phyloP scores from a whole-genome alignment of 1,140 invertebrate species.

The Colletes gigas region DNA sequence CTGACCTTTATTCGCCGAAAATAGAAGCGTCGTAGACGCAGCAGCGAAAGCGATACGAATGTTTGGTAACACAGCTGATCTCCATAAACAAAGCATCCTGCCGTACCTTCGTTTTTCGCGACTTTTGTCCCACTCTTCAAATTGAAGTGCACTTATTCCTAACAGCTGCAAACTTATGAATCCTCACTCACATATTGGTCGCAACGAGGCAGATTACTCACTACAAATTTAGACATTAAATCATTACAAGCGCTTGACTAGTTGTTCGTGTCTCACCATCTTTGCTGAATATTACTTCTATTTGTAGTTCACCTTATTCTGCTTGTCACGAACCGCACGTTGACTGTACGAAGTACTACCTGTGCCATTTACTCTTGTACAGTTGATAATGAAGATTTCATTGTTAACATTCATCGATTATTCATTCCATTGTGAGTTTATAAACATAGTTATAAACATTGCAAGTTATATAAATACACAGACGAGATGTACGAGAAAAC shows the following conservation, averaged over 20 bases:
- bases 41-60: conserved; percentile 67
- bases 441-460: too few species aligned
- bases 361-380: too few species aligned
- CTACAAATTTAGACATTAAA: conserved; percentile 73
- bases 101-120: conserved; percentile 68
- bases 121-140: conserved; percentile 52
- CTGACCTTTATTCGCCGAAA: conserved; percentile 66
- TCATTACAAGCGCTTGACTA: conserved; percentile 66
- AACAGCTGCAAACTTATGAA: conserved; percentile 47
- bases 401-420: conserved; percentile 7
- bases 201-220: conserved; percentile 53
- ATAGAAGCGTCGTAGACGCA: conserved; percentile 58
- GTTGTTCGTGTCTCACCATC: conserved; percentile 70
- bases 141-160: conserved; percentile 53
- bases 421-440: too few species aligned
- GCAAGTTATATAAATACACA: too few species aligned
- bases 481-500: too few species aligned
- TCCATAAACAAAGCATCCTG: conserved; percentile 76
- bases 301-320: conserved; percentile 35
- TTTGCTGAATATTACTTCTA: conserved; percentile 56
- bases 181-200: conserved; percentile 71
- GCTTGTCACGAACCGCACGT: background rate
- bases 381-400: conserved; percentile 8
- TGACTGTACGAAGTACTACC: background rate
- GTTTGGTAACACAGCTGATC: conserved; percentile 78